phyloP scores from a whole-genome alignment of 2,888 invertebrate genomes.

The Artemia sinica region DNA sequence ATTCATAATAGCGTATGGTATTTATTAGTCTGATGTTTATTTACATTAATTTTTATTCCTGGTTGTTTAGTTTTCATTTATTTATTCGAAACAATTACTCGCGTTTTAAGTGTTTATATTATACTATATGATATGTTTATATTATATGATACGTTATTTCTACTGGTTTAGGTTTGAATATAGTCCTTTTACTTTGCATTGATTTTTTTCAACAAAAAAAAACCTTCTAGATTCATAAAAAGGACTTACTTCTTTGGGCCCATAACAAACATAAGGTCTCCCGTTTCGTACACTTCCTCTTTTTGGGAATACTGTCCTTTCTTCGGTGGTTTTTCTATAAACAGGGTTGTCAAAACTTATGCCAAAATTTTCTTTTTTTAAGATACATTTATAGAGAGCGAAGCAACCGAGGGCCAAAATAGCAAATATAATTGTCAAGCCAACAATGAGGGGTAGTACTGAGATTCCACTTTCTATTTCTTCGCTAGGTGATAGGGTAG shows the following conservation, averaged over 20 bases:
- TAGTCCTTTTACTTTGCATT: too few species aligned
- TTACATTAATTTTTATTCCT: too few species aligned
- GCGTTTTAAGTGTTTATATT: too few species aligned
- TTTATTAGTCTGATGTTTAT: too few species aligned
- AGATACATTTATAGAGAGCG: conserved; percentile 65
- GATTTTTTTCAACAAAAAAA: too few species aligned
- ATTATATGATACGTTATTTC: too few species aligned
- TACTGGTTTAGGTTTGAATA: too few species aligned
- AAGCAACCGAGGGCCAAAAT: conserved; percentile 49
- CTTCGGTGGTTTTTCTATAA: conserved; percentile 89
- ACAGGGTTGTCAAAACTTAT: conserved; percentile 99
- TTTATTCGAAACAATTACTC: too few species aligned
- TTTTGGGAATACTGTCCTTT: conserved; percentile 73
- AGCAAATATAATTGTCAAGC: conserved; percentile 57
- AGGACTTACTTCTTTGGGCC: conserved; percentile 67
- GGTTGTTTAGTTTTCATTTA: too few species aligned
- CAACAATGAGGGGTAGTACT: conserved; percentile 40
- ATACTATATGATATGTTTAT: too few species aligned
- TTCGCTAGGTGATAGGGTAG: background rate
- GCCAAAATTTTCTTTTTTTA: conserved; percentile 69
- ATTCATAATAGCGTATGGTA: too few species aligned
- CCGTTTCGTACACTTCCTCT: conserved; percentile 54
- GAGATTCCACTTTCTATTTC: background rate
- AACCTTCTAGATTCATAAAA: too few species aligned
- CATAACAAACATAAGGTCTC: conserved; percentile 61